A percentile compares a stretch with the other conserved stretches of the same genome.
Conservation (phyloP, 1,140 invertebrate genomes). For the Drosophila arawakana region DNA sequence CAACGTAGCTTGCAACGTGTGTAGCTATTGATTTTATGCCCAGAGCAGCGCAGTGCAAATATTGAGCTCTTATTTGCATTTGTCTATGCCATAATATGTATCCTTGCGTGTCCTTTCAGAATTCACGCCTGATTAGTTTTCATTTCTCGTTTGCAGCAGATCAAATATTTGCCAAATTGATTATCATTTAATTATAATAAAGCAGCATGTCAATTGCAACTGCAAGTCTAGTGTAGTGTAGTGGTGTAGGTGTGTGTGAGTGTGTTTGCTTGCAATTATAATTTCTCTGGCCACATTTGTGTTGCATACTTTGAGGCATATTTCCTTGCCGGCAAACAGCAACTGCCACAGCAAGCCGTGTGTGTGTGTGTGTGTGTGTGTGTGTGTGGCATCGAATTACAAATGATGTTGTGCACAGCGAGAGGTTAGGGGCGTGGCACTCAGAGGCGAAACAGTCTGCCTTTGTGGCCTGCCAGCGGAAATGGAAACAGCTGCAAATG, state of each 20-base stretch:
- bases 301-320: conserved; percentile 76
- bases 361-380: not conserved
- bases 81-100: not conserved
- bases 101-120: conserved; percentile 4
- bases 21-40: conserved; percentile 57
- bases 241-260: conserved; percentile 16
- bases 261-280: conserved; percentile 62
- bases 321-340: conserved; percentile 56
- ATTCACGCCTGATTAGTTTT: conserved; percentile 60
- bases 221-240: conserved; percentile 31
- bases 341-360: conserved; percentile 7
- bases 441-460: conserved; percentile 9
- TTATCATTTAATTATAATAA: conserved; percentile 80
- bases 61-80: conserved; percentile 21
- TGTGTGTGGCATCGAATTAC: conserved; percentile 67
- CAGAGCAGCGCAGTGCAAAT: not conserved
- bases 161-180: conserved; percentile 81
- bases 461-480: conserved; percentile 70
- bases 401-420: conserved; percentile 63
- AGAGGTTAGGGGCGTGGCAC: not conserved
- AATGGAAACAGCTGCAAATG: conserved; percentile 79
- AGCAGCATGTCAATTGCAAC: conserved; percentile 70
- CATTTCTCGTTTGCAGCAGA: conserved; percentile 32
- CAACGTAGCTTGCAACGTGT: not conserved
- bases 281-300: conserved; percentile 74